These are phyloP conservation scores for Erannis defoliaria DNA, from an alignment of 2,888 invertebrate species.

Conservation along the genomic window DNA sequence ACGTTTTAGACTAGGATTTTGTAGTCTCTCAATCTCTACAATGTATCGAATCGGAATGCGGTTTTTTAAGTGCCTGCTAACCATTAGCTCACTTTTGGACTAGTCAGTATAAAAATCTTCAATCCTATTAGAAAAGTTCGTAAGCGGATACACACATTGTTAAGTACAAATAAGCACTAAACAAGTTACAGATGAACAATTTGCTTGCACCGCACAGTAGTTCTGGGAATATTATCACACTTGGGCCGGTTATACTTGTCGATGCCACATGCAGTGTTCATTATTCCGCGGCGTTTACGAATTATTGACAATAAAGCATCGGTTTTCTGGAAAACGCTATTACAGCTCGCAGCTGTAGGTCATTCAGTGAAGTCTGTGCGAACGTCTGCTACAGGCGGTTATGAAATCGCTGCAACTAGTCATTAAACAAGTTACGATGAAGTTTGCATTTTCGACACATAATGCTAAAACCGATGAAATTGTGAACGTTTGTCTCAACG, in stretches of 20 bases:
- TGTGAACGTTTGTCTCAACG: constrained; percentile 11
- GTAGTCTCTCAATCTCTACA: not conserved
- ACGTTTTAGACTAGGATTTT: not conserved
- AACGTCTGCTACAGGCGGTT: constrained; percentile 32
- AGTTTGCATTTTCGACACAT: constrained; percentile 38
- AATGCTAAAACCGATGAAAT: constrained; percentile 23
- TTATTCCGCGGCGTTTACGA: constrained; percentile 70
- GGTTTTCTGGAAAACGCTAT: constrained; percentile 73
- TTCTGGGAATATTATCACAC: constrained; percentile 57
- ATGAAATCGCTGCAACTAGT: constrained; percentile 32
- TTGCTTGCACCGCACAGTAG: constrained; percentile 46
- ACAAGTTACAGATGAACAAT: constrained; percentile 50
- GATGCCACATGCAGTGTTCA: constrained; percentile 66
- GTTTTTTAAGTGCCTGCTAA: too few species aligned
- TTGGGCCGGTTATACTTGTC: constrained; percentile 51
- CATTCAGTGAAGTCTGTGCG: constrained; percentile 55
- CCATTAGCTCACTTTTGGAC: too few species aligned
- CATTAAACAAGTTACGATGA: constrained; percentile 39
- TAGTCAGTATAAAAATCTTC: not conserved
- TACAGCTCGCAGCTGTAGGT: constrained; percentile 69
- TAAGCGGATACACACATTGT: constrained; percentile 22
- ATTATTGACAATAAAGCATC: constrained; percentile 76
- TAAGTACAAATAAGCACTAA: constrained; percentile 44
- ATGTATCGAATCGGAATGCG: not conserved
- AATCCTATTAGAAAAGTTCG: constrained; percentile 21